Evolutionary conservation across 2,888 invertebrate species (phyloP).

Genomic region (Ceraclea dissimilis): DNA sequence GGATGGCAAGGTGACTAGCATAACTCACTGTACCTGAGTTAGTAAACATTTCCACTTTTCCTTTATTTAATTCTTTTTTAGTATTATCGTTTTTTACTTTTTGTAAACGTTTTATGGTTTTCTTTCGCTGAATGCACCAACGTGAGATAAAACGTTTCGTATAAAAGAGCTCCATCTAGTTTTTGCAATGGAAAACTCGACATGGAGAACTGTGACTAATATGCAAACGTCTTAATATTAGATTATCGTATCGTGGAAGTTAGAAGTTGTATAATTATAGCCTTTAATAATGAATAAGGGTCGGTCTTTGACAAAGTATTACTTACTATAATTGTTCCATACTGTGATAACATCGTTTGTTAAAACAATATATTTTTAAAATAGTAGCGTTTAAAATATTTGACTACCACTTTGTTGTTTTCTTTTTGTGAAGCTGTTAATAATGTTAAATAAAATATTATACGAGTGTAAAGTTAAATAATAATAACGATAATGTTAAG

Average conservation of each 20-base stretch:
- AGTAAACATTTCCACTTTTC: not conserved
- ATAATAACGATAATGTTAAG: too few species aligned
- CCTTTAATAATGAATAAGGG: too few species aligned
- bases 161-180: not conserved
- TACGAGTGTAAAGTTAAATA: too few species aligned
- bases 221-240: too few species aligned
- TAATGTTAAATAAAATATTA: too few species aligned
- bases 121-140: not conserved
- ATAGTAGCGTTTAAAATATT: not conserved
- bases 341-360: not conserved
- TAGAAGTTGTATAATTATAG: too few species aligned
- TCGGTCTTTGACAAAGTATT: not conserved
- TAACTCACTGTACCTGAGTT: not conserved
- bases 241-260: too few species aligned
- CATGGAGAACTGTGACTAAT: not conserved
- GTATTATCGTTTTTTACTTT: not conserved
- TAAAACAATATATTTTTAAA: not conserved
- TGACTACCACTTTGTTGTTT: not conserved
- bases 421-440: not conserved
- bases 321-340: not conserved
- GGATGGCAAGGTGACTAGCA: not conserved
- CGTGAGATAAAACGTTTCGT: not conserved
- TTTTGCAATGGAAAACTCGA: not conserved
- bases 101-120: not conserved
- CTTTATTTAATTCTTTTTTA: not conserved